Conservation (phyloP, 2,113 vertebrate species). For the Chaenogobius annularis region DNA sequence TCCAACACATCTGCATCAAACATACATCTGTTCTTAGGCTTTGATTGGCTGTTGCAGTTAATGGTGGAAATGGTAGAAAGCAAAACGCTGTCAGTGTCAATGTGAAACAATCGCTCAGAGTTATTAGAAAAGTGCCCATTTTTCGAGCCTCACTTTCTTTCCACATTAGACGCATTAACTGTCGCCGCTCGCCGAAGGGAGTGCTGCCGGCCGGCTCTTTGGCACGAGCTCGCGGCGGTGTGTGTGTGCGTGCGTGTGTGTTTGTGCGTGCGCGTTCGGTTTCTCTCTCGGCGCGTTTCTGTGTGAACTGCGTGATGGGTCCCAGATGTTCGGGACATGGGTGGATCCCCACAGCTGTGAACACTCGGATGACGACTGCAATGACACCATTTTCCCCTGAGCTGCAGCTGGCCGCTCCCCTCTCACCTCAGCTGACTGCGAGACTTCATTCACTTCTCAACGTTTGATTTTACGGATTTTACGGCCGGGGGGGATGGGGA, state of each 20-base stretch:
- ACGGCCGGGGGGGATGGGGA: too few relatives aligned
- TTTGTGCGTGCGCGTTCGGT: too few relatives aligned
- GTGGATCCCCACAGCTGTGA: slow-evolving; percentile 75
- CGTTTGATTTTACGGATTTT: neutral
- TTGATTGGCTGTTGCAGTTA: neutral
- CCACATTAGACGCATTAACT: neutral
- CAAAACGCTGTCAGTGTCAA: neutral
- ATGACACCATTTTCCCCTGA: slow-evolving; percentile 72
- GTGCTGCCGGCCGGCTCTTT: slow-evolving; percentile 31
- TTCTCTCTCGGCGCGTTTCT: slow-evolving; percentile 19
- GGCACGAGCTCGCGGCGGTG: slow-evolving; percentile 28
- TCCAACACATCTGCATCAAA: neutral
- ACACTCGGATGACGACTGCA: slow-evolving; percentile 62
- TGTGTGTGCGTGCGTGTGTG: too few relatives aligned
- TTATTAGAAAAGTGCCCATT: neutral
- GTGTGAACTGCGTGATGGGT: slow-evolving; percentile 63
- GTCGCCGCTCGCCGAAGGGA: neutral
- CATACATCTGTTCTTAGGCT: neutral
- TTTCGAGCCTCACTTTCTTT: neutral
- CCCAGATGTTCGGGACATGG: slow-evolving; percentile 78
- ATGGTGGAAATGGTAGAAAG: neutral
- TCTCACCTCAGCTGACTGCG: slow-evolving; percentile 65
- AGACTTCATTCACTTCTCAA: slow-evolving; percentile 33
- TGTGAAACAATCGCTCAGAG: neutral
- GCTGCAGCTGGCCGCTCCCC: slow-evolving; percentile 68